phyloP scores from a whole-genome alignment of 2,113 vertebrate genomes.

The Channa argus region DNA sequence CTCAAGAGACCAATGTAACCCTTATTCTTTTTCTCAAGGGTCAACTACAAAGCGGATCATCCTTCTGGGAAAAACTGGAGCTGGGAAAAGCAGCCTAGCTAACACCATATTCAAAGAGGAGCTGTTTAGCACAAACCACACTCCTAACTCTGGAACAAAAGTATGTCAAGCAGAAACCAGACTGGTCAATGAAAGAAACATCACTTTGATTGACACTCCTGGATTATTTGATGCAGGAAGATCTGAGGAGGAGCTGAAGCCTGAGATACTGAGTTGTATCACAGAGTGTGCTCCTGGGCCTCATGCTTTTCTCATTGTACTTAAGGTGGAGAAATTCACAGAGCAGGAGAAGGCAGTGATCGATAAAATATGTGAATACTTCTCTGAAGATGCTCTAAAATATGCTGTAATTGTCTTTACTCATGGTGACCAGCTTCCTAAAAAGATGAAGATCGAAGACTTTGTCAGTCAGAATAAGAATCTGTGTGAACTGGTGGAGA shows the following conservation, averaged over 20 bases:
- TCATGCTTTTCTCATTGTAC: conserved; percentile 69
- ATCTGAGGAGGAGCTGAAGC: conserved; percentile 14
- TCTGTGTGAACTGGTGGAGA: conserved; percentile 43
- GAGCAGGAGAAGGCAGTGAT: conserved; percentile 32
- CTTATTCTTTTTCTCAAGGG: conserved; percentile 13
- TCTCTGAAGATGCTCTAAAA: conserved; percentile 55
- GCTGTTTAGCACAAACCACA: background rate
- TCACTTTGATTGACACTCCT: conserved; percentile 45
- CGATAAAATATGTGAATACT: conserved; percentile 3
- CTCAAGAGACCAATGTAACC: too few species aligned
- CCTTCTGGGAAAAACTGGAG: conserved; percentile 47
- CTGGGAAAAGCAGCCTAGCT: conserved; percentile 41
- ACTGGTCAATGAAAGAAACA: conserved; percentile 9
- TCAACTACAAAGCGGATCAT: conserved; percentile 21
- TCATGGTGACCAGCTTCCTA: conserved; percentile 36
- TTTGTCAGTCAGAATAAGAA: conserved; percentile 37
- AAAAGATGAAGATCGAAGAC: conserved; percentile 37
- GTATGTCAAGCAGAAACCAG: accelerated
- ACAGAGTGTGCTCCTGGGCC: conserved; percentile 58
- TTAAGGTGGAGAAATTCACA: conserved; percentile 50
- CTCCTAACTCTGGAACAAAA: background rate
- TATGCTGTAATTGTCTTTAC: conserved; percentile 64
- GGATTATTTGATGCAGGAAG: background rate
- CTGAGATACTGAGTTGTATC: conserved; percentile 40
- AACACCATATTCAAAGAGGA: conserved; percentile 33